Evolutionary conservation across 2,113 vertebrate species (phyloP).

Genomic region (Micronycteris hirsuta): DNA sequence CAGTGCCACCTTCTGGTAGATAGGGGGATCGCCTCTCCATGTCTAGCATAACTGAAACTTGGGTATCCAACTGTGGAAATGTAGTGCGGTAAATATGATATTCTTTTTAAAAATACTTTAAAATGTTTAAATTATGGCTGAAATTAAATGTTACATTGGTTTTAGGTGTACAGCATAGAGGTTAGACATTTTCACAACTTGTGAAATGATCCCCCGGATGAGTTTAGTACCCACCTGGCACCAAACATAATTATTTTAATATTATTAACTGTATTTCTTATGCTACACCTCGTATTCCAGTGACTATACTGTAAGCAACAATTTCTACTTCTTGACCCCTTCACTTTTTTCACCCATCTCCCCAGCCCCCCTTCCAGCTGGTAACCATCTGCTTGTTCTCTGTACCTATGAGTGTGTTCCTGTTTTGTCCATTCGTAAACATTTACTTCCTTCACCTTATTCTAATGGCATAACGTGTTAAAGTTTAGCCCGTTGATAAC

Average conservation of each 20-base stretch:
- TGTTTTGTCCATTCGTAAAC: background rate
- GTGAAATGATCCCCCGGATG: background rate
- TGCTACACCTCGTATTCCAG: background rate
- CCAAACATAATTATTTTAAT: background rate
- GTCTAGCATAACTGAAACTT: background rate
- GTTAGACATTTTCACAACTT: background rate
- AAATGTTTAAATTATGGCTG: background rate
- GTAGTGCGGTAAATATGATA: background rate
- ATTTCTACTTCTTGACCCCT: background rate
- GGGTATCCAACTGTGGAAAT: background rate
- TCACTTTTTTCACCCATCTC: background rate
- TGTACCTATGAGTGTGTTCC: background rate
- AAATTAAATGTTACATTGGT: background rate
- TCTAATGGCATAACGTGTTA: background rate
- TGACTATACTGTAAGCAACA: background rate
- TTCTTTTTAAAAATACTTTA: background rate
- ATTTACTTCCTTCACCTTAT: background rate
- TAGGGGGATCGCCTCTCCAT: conserved; percentile 26
- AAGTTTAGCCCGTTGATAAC: background rate
- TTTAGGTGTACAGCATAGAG: background rate
- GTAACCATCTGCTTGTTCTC: background rate
- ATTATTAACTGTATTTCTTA: background rate
- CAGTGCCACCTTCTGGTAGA: conserved; percentile 80
- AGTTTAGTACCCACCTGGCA: background rate
- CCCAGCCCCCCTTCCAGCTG: background rate